Evolutionary conservation across 2,888 invertebrate species (phyloP), one percentile per base, ranked within the genome.

Genomic region (Drosophila parthenogenetica): DNA sequence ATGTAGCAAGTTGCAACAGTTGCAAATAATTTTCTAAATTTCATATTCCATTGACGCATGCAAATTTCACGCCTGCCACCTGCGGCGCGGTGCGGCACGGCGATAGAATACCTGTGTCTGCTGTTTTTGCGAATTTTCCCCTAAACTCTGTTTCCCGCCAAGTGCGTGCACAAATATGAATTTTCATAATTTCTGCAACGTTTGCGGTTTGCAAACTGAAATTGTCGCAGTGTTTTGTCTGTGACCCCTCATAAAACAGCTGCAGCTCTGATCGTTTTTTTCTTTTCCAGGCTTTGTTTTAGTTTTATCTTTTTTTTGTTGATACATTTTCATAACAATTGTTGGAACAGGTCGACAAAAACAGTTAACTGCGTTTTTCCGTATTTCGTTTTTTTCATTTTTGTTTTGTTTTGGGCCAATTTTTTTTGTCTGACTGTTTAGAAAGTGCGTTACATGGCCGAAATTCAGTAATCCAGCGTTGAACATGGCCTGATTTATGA

Each of bases 121-220:
- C n/a, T 8, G 39, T 40, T 11, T 29, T n/a, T 42, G 61, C 63
- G 29, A 49, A 55, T 45, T 46, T 62, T 39, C 64, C 64, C 25
- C 22, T 37, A 45, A 57, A 67, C 25, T 57, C 13, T 35, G 11
- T 35, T 35, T 35, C 69, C 78, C 66, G 71, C 78, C 83, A 83
- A 80, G 81, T 88, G 88, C 87, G 77, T 79, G 83, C 72, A 63
- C 42, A 78, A 79, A 88, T 89, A 89, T 90, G 81, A 89, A 89
- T 82, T 83, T 90, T 89, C 89, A 90, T 89, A 89, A 89, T 78
- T 89, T 85, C 74, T 72, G 77, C 87, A 74, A 70, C 67, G 77
- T 79, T 67, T 78, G 87, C 83, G 80, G 78, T 87, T 72, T 77
- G 65, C 61, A 73, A 25, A 25, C 71, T 58, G 69, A 39, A 46